Conservation (phyloP, 1,140 invertebrate genomes). For the Calosoma granatense region DNA sequence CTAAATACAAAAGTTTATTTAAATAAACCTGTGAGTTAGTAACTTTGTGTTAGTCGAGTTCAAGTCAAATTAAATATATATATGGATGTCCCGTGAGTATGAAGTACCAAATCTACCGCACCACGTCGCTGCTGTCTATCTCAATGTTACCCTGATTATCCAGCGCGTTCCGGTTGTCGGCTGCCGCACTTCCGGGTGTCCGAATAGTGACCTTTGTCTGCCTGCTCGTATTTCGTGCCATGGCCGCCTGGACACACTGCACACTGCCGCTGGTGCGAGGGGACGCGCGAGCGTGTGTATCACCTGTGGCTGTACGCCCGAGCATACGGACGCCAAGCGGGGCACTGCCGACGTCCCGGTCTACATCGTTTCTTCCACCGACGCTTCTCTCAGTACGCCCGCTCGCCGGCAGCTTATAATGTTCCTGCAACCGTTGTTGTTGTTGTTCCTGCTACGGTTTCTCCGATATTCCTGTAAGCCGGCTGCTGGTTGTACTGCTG, state of each 20-base stretch:
- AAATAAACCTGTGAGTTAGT: too few species aligned
- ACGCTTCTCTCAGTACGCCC: not conserved
- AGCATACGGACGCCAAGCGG: not conserved
- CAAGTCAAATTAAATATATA: too few species aligned
- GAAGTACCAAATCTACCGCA: too few species aligned
- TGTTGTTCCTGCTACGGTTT: not conserved
- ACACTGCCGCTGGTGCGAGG: not conserved
- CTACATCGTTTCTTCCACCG: not conserved
- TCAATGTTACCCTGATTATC: too few species aligned
- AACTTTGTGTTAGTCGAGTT: too few species aligned
- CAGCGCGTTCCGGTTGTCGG: not conserved
- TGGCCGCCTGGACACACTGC: not conserved
- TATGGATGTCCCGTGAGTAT: too few species aligned
- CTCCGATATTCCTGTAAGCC: too few species aligned
- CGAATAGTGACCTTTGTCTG: not conserved
- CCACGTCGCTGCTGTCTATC: too few species aligned
- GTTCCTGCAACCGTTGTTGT: not conserved
- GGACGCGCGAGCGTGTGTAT: not conserved
- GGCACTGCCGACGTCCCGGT: not conserved
- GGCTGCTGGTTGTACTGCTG: too few species aligned
- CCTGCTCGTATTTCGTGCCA: not conserved
- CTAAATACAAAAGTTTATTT: too few species aligned
- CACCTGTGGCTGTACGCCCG: not conserved
- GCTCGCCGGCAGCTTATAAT: not conserved
- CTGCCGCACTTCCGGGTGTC: not conserved